These are phyloP conservation scores for Lasioglossum vierecki DNA, from an alignment of 2,888 invertebrate species.

Conservation along the genomic window DNA sequence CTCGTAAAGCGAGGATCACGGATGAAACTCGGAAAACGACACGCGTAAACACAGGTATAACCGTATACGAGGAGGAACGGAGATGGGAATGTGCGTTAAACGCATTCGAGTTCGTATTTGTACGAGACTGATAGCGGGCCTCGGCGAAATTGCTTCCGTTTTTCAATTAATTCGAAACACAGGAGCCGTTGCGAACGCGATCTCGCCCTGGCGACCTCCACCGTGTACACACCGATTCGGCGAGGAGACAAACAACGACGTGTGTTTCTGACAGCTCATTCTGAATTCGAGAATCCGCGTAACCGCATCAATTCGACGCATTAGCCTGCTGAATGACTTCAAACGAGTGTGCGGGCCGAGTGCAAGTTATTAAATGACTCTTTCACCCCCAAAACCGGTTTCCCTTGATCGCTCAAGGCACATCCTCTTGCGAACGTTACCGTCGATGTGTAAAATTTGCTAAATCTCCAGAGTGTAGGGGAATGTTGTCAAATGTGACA, in stretches of 20 bases:
- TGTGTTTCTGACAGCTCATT: conserved; percentile 72
- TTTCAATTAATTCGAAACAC: conserved; percentile 77
- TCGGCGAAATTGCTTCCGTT: conserved; percentile 77
- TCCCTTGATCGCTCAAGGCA: neutral
- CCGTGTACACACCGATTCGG: neutral
- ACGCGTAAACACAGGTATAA: conserved; percentile 24
- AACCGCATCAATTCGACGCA: conserved; percentile 39
- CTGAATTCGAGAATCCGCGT: conserved; percentile 55
- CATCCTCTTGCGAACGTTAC: neutral
- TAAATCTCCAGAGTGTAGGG: no score
- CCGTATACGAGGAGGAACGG: neutral
- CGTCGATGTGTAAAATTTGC: neutral
- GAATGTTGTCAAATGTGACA: neutral
- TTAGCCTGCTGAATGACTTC: conserved; percentile 15
- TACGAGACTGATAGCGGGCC: conserved; percentile 52
- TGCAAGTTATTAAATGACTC: neutral
- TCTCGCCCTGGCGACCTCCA: conserved; percentile 32
- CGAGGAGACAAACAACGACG: conserved; percentile 61
- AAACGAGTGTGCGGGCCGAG: neutral
- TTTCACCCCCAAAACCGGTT: neutral
- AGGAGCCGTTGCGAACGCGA: conserved; percentile 47
- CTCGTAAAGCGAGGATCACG: neutral
- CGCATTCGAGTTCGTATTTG: conserved; percentile 49
- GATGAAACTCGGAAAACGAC: neutral
- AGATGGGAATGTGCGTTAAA: conserved; percentile 55